phyloP scores from a whole-genome alignment of 2,113 vertebrate species.

The Ibidorhyncha struthersii region DNA sequence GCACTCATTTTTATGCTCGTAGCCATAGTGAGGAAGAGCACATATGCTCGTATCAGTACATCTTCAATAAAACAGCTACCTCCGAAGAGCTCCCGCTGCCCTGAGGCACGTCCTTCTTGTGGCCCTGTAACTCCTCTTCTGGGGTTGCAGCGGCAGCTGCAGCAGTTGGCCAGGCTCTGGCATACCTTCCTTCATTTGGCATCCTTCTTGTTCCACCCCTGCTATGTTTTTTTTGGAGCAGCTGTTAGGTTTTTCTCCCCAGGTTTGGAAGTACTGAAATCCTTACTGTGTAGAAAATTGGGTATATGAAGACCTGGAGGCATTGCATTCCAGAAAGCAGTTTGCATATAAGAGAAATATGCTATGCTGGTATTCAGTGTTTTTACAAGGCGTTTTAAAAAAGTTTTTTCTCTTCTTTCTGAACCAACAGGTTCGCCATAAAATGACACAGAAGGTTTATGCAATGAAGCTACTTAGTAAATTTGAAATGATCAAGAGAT shows the following conservation, averaged over 20 bases:
- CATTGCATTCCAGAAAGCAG: not conserved
- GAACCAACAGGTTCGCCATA: conserved; percentile 90
- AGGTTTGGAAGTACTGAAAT: not conserved
- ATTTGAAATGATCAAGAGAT: conserved; percentile 99
- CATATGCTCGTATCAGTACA: fast-evolving
- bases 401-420: not conserved
- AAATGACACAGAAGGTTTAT: conserved; percentile 94
- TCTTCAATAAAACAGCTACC: not conserved
- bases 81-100: not conserved
- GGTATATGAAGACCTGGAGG: not conserved
- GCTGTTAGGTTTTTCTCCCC: not conserved
- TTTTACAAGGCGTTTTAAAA: not conserved
- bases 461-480: conserved; percentile 99
- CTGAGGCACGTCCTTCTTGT: fast-evolving
- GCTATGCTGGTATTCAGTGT: fast-evolving
- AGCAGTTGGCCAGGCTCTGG: not conserved
- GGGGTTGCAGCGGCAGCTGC: not conserved
- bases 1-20: not conserved
- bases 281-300: not conserved
- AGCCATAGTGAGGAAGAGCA: not conserved
- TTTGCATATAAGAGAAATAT: not conserved
- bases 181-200: not conserved
- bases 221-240: not conserved
- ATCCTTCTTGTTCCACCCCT: not conserved
- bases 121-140: not conserved